Conservation (phyloP, 2,888 invertebrate genomes). For the Dasypogon diadema region DNA sequence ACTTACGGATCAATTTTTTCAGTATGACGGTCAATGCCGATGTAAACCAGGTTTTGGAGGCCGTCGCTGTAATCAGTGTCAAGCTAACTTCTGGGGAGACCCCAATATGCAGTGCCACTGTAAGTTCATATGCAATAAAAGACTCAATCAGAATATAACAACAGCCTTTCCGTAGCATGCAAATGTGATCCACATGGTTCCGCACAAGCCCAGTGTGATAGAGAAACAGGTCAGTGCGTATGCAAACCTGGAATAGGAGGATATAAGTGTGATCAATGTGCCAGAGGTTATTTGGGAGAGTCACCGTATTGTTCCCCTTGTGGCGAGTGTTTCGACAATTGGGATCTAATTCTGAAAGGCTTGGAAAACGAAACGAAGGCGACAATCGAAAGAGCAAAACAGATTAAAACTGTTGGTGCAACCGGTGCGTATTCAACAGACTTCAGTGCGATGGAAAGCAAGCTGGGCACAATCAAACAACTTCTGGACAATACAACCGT, state of each 20-base stretch:
- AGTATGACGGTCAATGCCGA: slow-evolving; percentile 92
- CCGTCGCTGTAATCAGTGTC: slow-evolving; percentile 94
- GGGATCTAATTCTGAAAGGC: slow-evolving; percentile 89
- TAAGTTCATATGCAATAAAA: slow-evolving; percentile 63
- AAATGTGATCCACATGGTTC: slow-evolving; percentile 92
- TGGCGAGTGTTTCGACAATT: slow-evolving; percentile 99
- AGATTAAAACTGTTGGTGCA: slow-evolving; percentile 95
- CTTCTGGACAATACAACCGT: slow-evolving; percentile 86
- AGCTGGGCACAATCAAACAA: slow-evolving; percentile 82
- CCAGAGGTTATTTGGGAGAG: slow-evolving; percentile 90
- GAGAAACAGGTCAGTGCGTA: slow-evolving; percentile 90
- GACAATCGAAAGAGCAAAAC: slow-evolving; percentile 87
- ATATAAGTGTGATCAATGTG: slow-evolving; percentile 91
- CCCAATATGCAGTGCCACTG: slow-evolving; percentile 86
- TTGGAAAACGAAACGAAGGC: slow-evolving; percentile 81
- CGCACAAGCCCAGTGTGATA: slow-evolving; percentile 87
- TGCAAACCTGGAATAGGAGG: slow-evolving; percentile 96
- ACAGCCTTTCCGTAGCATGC: slow-evolving; percentile 74
- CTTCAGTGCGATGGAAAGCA: slow-evolving; percentile 91
- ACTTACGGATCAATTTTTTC: too few species aligned
- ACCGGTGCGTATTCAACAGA: slow-evolving; percentile 96
- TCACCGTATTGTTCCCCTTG: slow-evolving; percentile 94
- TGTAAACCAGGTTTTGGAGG: slow-evolving; percentile 95
- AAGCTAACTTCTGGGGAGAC: slow-evolving; percentile 94
- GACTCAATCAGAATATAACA: background rate